Conservation (phyloP, 2,888 invertebrate species). For the Lasioglossum figueresi region DNA sequence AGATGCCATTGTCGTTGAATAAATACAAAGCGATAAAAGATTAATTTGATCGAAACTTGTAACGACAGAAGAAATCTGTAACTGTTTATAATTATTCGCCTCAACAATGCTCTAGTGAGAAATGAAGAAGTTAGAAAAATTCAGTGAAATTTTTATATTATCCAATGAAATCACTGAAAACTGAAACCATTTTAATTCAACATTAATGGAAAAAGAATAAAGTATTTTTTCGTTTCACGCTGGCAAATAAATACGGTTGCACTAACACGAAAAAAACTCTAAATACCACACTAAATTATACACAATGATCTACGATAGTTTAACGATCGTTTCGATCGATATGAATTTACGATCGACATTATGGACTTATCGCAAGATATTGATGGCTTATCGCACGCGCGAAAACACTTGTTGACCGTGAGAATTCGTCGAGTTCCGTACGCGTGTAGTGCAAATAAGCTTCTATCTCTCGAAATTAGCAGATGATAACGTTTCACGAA, state of each 20-base stretch:
- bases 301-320: not conserved
- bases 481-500: conserved; percentile 5
- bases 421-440: conserved; percentile 10
- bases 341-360: not conserved
- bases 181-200: not conserved
- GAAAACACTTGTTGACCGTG: conserved; percentile 17
- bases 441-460: not conserved
- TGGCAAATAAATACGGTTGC: not conserved
- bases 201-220: not conserved
- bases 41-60: not conserved
- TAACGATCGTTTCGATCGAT: not conserved
- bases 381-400: conserved; percentile 12
- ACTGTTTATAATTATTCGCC: not conserved
- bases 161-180: too few relatives aligned
- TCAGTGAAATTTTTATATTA: too few relatives aligned
- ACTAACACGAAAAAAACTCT: not conserved
- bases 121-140: not conserved
- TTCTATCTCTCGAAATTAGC: not conserved
- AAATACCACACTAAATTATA: not conserved
- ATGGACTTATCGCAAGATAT: not conserved
- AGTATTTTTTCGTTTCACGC: not conserved
- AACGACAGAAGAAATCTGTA: too few relatives aligned
- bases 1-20: not conserved
- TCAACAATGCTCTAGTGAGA: not conserved
- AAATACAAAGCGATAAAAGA: too few relatives aligned